phyloP scores from a whole-genome alignment of 2,888 invertebrate genomes.

The Dynastes hyllus region DNA sequence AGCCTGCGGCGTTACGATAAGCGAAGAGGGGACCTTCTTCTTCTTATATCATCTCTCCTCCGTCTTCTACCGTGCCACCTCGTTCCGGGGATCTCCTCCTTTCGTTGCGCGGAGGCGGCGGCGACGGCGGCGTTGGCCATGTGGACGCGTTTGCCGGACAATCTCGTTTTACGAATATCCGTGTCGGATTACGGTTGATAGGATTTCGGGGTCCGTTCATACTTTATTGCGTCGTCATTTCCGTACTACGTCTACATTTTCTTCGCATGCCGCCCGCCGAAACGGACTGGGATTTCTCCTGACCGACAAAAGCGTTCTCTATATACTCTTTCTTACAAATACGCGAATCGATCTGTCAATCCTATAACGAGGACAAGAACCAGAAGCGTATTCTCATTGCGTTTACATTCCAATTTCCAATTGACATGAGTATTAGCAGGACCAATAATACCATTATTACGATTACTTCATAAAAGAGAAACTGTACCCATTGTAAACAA shows the following conservation, averaged over 20 bases:
- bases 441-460: no score
- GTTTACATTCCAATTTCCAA: no score
- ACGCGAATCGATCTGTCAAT: no score
- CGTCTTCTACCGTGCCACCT: not conserved
- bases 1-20: constrained; percentile 59
- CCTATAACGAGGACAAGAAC: no score
- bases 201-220: constrained; percentile 10
- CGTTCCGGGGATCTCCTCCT: not conserved
- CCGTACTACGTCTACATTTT: not conserved
- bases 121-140: not conserved
- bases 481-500: no score
- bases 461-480: no score
- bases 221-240: constrained; percentile 20
- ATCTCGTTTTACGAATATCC: constrained; percentile 60
- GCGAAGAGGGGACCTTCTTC: constrained; percentile 55
- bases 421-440: no score
- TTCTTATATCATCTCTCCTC: constrained; percentile 57
- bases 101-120: not conserved
- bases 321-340: no score
- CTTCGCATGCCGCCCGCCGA: no score
- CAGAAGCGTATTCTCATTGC: no score
- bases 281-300: no score
- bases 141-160: constrained; percentile 53
- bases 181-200: constrained; percentile 53
- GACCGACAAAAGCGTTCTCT: no score